Base-by-base conservation (phyloP, 2,113 vertebrate genomes). In the Ceyx margarethae region DNA sequence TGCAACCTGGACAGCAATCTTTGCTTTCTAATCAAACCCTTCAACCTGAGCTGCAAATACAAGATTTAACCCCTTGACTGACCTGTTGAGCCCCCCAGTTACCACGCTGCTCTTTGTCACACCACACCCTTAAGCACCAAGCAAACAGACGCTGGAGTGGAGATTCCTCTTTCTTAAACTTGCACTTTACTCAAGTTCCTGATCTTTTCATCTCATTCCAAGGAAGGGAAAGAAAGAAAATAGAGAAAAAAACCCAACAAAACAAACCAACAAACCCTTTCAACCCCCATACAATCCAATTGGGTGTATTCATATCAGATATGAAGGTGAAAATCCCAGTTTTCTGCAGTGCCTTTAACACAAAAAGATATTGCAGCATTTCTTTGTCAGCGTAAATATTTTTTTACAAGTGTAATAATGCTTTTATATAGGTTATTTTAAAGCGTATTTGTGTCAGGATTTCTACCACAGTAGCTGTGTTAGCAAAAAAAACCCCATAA, bases 201-300 rank as follows among this genome's bases (percentile, higher is more conserved):
- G 69, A 28, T 87, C 94, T 95, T 92, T 94, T 93, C 29, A 79
- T 92, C 73, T 93, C 33, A 22, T 93, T 93, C 89, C 81, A 94
- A 89, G 37, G 15, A 9, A 7, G 15, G 37, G 13, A 58, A 69
- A 35, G 13, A 17, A 23, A 58, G 19, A 23, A 43, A 37, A n/a
- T 10, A 56, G 7, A 31, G 11, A 15, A 17, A 25, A 16, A 23
- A 31, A 10, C 3, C 29, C 20, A 45, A 5, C n/a, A 25, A 54
- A 33, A 15, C 33, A 71, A 71, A 29, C 26, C 35, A 35, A 35
- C 6, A 29, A 53, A 29, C 22, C 17, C 23, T 18, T 29, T 56
- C 17, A 15, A 62, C 23, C 7, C 45, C 43, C 1, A 50, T 64
- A 8, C 43, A 86, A 42, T 74, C 57, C 17, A 10, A 56, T 7